A percentile compares a stretch with the other conserved stretches of the same genome.
phyloP scores from a whole-genome alignment of 2,113 vertebrate genomes.

The Ellobius talpinus region DNA sequence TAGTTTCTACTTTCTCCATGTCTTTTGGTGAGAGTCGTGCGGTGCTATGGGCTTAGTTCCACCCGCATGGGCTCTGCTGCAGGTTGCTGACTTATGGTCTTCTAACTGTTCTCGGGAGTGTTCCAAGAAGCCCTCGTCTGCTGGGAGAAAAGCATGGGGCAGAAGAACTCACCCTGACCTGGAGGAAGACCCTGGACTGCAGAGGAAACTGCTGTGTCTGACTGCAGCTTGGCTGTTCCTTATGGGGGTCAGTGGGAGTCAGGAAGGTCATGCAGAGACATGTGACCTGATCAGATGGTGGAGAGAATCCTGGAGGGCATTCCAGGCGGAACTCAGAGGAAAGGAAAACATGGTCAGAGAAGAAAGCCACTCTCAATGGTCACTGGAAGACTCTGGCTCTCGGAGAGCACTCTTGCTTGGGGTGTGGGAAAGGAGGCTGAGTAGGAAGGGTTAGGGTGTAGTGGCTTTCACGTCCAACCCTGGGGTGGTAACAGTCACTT shows the following conservation, averaged over 20 bases:
- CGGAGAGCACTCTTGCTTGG: neutral
- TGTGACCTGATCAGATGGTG: neutral
- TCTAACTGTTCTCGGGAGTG: neutral
- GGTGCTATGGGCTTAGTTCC: neutral
- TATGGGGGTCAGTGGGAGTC: too few relatives aligned
- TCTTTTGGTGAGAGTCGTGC: neutral
- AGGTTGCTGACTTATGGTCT: neutral
- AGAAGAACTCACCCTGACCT: neutral
- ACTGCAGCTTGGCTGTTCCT: accelerated
- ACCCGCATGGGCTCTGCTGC: neutral
- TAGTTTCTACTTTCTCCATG: neutral
- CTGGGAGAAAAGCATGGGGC: neutral
- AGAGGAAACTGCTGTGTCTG: too few relatives aligned
- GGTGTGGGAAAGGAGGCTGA: neutral
- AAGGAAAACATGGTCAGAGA: neutral
- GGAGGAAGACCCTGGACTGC: too few relatives aligned
- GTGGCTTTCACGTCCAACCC: neutral
- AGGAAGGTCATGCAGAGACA: neutral
- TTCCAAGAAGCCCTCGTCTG: neutral
- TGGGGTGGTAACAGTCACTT: neutral
- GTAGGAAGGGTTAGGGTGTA: neutral
- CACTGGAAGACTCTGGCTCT: neutral
- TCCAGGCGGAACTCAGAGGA: neutral
- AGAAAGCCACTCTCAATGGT: neutral
- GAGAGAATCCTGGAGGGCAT: neutral